Base-by-base conservation (phyloP, 2,113 vertebrate genomes). In the Saimiri boliviensis region DNA sequence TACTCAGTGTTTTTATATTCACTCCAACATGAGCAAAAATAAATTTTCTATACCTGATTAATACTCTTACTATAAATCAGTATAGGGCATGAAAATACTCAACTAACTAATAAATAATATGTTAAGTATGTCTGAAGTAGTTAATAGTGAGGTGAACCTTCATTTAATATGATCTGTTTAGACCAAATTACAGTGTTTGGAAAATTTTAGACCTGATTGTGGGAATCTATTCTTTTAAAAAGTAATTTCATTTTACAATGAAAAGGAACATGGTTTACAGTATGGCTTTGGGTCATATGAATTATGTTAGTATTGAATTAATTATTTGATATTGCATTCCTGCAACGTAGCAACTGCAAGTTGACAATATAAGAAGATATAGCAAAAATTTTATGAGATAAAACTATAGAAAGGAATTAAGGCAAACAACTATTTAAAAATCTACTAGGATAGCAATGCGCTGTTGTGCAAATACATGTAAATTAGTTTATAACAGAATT, bases 271-370 rank as follows among this genome's bases (percentile, higher is more conserved):
- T 99, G 98, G 99, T 98, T 99, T 98, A 98, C 95, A 99, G 97
- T 98, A 98, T 98, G 97, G 96, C 98, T 98, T 96, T 97, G 98
- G 98, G 97, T 98, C 99, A 99, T 99, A 98, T 98, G 99, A 99
- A 97, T 98, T 98, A 98, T 71, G 94, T 99, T 98, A 98, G 98
- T 98, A 99, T 95, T 98, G 96, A 98, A 97, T 97, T 97, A 96
- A 98, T 98, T 98, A 98, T 98, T 98, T 98, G 99, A 98, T 98
- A 99, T 96, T 97, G 96, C 98, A 98, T 99, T 99, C 98, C 99
- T 99, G 98, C 93, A 98, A 99, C 93, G 89, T 98, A 99, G 99
- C 99, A 99, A 99, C 99, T 99, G 99, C 99, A 99, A 99, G 99
- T 99, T 99, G 99, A 99, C 99, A 99, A 99, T 99, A 99, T 92